Conservation (phyloP, 1,140 invertebrate species). For the Agrilus planipennis region DNA sequence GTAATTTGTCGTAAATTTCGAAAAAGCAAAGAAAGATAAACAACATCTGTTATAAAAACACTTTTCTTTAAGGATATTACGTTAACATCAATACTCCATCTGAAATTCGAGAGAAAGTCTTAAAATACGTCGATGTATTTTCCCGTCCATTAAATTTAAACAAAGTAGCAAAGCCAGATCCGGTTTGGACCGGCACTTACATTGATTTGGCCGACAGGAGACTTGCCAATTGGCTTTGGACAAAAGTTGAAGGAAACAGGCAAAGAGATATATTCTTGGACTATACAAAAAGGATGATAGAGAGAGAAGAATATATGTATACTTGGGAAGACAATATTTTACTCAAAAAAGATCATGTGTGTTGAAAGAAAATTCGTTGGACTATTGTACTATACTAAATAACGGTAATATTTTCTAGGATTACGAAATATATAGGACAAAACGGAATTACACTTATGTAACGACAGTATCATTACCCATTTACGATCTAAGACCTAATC, state of each 20-base stretch:
- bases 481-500: slow-evolving; percentile 67
- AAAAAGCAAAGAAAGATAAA: too few species aligned
- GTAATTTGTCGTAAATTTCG: too few species aligned
- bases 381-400: slow-evolving; percentile 4
- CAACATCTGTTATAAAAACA: too few species aligned
- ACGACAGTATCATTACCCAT: slow-evolving; percentile 87
- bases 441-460: slow-evolving; percentile 61
- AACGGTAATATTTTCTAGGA: slow-evolving; percentile 42
- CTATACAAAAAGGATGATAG: slow-evolving; percentile 43
- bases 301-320: too few species aligned
- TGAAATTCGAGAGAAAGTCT: slow-evolving; percentile 87
- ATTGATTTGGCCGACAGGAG: slow-evolving; percentile 80
- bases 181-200: slow-evolving; percentile 87
- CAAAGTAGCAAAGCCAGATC: slow-evolving; percentile 58
- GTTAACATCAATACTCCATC: slow-evolving; percentile 85
- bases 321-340: too few species aligned
- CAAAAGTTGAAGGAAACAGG: slow-evolving; percentile 60
- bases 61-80: slow-evolving; percentile 69
- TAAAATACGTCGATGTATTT: slow-evolving; percentile 86
- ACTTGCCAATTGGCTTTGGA: slow-evolving; percentile 82
- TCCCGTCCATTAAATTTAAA: slow-evolving; percentile 75
- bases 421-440: slow-evolving; percentile 43
- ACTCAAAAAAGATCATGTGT: too few species aligned
- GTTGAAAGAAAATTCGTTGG: too few species aligned
- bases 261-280: slow-evolving; percentile 59